Evolutionary conservation across 2,888 invertebrate species (phyloP), one percentile per base, ranked within the genome.

Genomic region (Cybosia mesomella): DNA sequence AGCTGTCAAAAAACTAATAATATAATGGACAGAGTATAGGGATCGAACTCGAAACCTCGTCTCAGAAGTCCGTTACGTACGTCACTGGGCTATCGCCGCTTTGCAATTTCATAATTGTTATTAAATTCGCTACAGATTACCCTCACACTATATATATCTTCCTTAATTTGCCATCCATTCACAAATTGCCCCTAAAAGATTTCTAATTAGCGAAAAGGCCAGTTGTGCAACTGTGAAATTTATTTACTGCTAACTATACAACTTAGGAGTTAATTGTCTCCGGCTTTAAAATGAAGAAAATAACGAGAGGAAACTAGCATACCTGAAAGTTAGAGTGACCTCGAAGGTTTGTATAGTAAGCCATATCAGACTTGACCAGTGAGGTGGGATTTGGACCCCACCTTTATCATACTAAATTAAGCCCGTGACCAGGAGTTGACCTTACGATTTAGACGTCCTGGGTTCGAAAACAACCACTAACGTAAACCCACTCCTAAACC

Each of bases 131-230:
- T 9, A 49, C n/a, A 49, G 49, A 8, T 49, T 49, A 49, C 49
- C 18, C 49, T 49, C 9, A 49, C n/a, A 49, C 7, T 18, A n/a
- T n/a, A n/a, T n/a, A n/a, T 15, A 43, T 43, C 18, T 49, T 49
- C 8, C 49, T 49, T 49, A n/a, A 49, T n/a, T 49, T n/a, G 18
- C 9, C 0, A n/a, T 1, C 9, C 49, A 49, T 49, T 49, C 49
- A 49, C 49, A 49, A 49, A 49, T 49, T 49, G n/a, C 49, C 49
- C 15, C 49, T 18, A 49, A 49, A n/a, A n/a, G 49, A n/a, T 49
- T 49, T 49, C 49, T 49, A 49, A 49, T 49, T 49, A n/a, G 49
- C 49, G 49, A 49, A 49, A 49, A 49, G 49, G 49, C 49, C 49
- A 49, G 49, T 49, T 49, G 49, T 0, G 49, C n/a, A 49, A 49